Conservation (phyloP, 2,888 invertebrate genomes). For the Watsonalla cultraria region DNA sequence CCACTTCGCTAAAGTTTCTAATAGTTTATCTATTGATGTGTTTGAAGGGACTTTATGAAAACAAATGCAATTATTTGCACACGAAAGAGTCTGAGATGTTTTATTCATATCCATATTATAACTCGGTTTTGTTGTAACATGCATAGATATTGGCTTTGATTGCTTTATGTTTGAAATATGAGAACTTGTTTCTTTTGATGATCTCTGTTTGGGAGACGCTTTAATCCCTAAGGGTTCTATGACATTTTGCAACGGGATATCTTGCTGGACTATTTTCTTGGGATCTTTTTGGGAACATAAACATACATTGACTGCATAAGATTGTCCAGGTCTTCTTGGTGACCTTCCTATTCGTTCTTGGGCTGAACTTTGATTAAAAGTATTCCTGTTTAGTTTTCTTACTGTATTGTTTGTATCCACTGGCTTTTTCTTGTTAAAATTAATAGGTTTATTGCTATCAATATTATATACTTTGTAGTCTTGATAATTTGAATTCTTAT, state of each 20-base stretch:
- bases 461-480: neutral
- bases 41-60: constrained; percentile 60
- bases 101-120: constrained; percentile 14
- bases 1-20: constrained; percentile 45
- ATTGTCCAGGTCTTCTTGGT: constrained; percentile 27
- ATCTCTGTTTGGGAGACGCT: constrained; percentile 19
- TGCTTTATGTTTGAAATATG: constrained; percentile 28
- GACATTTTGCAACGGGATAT: constrained; percentile 4
- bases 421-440: constrained; percentile 1
- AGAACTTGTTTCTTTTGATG: constrained; percentile 19
- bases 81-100: constrained; percentile 17
- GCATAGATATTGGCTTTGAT: constrained; percentile 33
- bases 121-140: constrained; percentile 17
- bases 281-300: constrained; percentile 39
- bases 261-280: constrained; percentile 13
- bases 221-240: constrained; percentile 2
- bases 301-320: constrained; percentile 60
- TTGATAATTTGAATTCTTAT: neutral
- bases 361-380: constrained; percentile 6
- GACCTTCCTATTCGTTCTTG: constrained; percentile 24
- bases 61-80: constrained; percentile 44
- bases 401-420: constrained; percentile 2
- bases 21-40: constrained; percentile 55
- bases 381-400: constrained; percentile 14
- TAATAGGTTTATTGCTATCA: neutral